Base-by-base conservation (phyloP, 2,888 invertebrate genomes). In the Timandra comae region DNA sequence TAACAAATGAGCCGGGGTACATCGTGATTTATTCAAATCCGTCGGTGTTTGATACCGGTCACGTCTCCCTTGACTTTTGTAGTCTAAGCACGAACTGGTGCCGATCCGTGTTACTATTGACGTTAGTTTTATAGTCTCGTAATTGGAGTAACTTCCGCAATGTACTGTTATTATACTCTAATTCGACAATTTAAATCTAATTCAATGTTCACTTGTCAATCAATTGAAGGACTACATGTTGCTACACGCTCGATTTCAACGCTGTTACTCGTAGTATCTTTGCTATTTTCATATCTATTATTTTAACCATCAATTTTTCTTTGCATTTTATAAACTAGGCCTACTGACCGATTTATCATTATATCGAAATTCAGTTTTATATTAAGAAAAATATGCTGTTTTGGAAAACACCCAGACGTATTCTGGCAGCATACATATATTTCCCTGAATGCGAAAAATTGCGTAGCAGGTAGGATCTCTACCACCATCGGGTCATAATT, bases 1-100 rank as follows among this genome's bases (percentile, higher is more conserved):
- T 65, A 74, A 78, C 76, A 78, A 80, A 80, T 78, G 70, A 72
- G 65, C 48, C 60, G 62, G 65, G 77, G 72, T 74, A 68, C 56
- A 63, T 63, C 69, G 72, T 76, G 74, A 79, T 78, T 71, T 73
- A 79, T 79, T 80, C 72, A 78, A 80, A 81, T 78, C 77, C 73
- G 64, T 66, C 63, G 48, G 43, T 32, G 43, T 45, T 43, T 56
- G 65, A 70, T 60, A 65, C 69, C 55, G 63, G 75, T 77, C 77
- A 77, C 77, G 76, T 76, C 67, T 63, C 49, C 49, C 41, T 49
- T 53, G 48, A 56, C 51, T 52, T 65, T 67, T 57, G 67, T 54
- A 73, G 63, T 66, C 63, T 38, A 52, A 42, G 50, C 75, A 74
- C 73, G 74, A 67, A 52, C 66, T 67, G 65, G 67, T 58, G 69